Evolutionary conservation across 2,797 vertebrate genomes (phyloP), one percentile per base, ranked within the genome.

Genomic region (Eidolon dupreanum): DNA sequence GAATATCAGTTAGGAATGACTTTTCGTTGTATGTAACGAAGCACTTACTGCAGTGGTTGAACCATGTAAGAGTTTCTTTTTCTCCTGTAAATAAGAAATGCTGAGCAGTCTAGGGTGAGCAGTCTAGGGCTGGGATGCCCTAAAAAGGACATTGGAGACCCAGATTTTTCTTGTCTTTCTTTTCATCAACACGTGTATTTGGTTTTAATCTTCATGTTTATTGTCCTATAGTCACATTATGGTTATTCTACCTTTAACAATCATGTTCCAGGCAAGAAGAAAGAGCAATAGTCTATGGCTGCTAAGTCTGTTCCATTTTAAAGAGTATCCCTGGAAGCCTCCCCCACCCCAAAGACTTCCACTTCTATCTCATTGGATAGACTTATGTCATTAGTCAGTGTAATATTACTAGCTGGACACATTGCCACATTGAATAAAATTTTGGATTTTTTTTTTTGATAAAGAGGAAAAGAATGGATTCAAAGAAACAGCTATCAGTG

Each of bases 401-500:
- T 78, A 57, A 41, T 87, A 49, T 75, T 87, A 33, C 11, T 79
- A 82, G n/a, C 31, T 68, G 36, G 63, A n/a, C 38, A 73, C 49
- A 46, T 46, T 78, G 24, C 61, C 7, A 28, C 59, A 28, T 83
- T 63, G 49, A 78, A 8, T 51, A 41, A 79, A 91, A 68, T 88
- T 83, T 89, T 74, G 33, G 19, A 41, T 73, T 51, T 73, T 70
- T 92, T 49, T 71, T 57, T 92, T 88, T 53, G 87, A 51, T 92
- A 93, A 84, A 24, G n/a, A 59, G 53, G 70, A 91, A 94, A 91
- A 89, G 46, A 96, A 81, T 86, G 68, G 53, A 15, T 92, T n/a
- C n/a, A 20, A 59, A 91, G 74, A 78, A 83, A 51, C 10, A 92
- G 38, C 28, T 83, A 8, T 10, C 8, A 85, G 61, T 66, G 55